phyloP scores from a whole-genome alignment of 2,797 vertebrate species.

The Hydrocynus forskahlii region DNA sequence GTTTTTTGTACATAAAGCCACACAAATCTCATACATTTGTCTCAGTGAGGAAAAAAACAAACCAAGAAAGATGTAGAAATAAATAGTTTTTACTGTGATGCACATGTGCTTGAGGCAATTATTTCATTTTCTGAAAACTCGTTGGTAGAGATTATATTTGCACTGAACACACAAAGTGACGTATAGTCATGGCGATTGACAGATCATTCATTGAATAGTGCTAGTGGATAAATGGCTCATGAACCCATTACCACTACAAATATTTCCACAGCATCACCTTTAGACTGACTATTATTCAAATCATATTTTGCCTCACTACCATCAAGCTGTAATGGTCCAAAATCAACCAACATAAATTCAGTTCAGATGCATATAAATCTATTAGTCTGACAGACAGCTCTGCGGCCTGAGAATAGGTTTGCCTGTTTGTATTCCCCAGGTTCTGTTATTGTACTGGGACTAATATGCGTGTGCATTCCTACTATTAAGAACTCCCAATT shows the following conservation, averaged over 20 bases:
- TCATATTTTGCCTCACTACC: neutral
- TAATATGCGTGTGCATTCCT: slow-evolving; percentile 42
- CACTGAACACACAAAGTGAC: neutral
- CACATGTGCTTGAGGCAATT: neutral
- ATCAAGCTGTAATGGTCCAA: neutral
- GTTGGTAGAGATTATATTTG: neutral
- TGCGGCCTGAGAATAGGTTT: slow-evolving; percentile 27
- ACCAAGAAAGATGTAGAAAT: neutral
- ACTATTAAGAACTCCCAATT: slow-evolving; percentile 44
- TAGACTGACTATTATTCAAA: neutral
- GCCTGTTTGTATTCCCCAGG: slow-evolving; percentile 38
- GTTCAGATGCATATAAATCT: slow-evolving; percentile 19
- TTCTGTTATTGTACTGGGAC: slow-evolving; percentile 21
- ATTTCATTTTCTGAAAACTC: neutral
- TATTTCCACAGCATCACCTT: slow-evolving; percentile 7
- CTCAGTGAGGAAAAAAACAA: neutral
- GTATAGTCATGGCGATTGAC: neutral
- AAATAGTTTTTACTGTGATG: neutral
- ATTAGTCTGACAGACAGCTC: slow-evolving; percentile 18
- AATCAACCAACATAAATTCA: slow-evolving; percentile 8
- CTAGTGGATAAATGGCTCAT: slow-evolving; percentile 31
- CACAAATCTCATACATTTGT: neutral
- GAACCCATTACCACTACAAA: slow-evolving; percentile 7
- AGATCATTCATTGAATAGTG: neutral
- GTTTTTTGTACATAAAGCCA: neutral